phyloP scores from a whole-genome alignment of 1,140 invertebrate genomes.

The Bombus haemorrhoidalis region DNA sequence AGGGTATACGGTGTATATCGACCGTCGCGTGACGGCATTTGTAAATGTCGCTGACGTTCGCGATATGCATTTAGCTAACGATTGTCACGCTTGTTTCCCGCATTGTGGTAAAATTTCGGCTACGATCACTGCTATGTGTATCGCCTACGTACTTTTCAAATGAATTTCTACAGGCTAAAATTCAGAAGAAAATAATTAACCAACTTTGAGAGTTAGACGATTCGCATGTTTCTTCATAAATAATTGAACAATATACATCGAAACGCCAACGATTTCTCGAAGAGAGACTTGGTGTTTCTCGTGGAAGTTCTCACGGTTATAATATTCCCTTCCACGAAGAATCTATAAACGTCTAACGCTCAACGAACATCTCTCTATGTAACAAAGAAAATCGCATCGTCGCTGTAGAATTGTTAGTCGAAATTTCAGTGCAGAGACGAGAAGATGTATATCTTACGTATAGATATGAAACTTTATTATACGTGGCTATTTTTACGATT shows the following conservation, averaged over 20 bases:
- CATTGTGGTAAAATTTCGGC: background rate
- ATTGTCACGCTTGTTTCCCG: background rate
- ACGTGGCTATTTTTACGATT: background rate
- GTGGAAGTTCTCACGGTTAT: background rate
- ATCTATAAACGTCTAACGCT: background rate
- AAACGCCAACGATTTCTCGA: background rate
- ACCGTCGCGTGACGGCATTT: constrained; percentile 2
- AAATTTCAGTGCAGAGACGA: background rate
- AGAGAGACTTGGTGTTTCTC: background rate
- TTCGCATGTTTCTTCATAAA: background rate
- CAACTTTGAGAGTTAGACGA: background rate
- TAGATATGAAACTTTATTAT: background rate
- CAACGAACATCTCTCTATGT: too few species aligned
- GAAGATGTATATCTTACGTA: background rate
- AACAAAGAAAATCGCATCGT: too few species aligned
- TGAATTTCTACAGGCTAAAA: background rate
- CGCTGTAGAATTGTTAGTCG: background rate
- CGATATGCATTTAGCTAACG: background rate
- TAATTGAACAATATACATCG: background rate
- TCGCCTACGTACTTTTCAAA: background rate
- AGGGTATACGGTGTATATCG: background rate
- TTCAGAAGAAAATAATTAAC: background rate
- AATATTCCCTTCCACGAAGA: background rate
- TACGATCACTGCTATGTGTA: background rate
- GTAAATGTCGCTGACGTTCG: background rate